These are phyloP conservation scores for Iselma pallidipennis DNA, from an alignment of 2,888 invertebrate genomes.

Conservation along the genomic window DNA sequence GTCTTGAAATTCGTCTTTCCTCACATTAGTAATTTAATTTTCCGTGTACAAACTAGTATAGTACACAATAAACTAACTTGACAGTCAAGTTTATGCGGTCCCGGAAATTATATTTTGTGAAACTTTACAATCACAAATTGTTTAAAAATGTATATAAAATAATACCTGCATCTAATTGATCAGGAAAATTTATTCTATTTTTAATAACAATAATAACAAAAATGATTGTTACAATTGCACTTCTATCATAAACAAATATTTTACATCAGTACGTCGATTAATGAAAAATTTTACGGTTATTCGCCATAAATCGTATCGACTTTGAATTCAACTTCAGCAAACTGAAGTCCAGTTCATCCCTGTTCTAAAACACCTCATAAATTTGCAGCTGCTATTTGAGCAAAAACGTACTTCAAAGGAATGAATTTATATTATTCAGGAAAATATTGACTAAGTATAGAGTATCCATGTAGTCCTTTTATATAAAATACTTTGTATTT, in stretches of 20 bases:
- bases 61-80: neutral
- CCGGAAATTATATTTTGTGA: neutral
- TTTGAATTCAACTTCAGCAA: neutral
- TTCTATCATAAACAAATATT: neutral
- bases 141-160: too few relatives aligned
- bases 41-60: neutral
- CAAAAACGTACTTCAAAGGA: neutral
- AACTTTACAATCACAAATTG: neutral
- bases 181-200: too few relatives aligned
- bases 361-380: slow-evolving; percentile 1
- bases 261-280: neutral
- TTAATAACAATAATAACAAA: neutral
- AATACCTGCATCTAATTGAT: too few relatives aligned
- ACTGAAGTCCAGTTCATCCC: neutral
- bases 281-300: neutral
- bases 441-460: neutral
- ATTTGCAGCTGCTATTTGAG: neutral
- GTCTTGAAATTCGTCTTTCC: neutral
- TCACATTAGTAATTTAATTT: neutral
- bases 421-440: neutral
- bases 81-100: neutral
- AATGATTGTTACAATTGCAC: neutral
- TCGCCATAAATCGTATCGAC: neutral
- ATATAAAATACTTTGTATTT: too few relatives aligned
- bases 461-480: neutral